phyloP scores from a whole-genome alignment of 2,113 vertebrate species.

The Ailurus styani region DNA sequence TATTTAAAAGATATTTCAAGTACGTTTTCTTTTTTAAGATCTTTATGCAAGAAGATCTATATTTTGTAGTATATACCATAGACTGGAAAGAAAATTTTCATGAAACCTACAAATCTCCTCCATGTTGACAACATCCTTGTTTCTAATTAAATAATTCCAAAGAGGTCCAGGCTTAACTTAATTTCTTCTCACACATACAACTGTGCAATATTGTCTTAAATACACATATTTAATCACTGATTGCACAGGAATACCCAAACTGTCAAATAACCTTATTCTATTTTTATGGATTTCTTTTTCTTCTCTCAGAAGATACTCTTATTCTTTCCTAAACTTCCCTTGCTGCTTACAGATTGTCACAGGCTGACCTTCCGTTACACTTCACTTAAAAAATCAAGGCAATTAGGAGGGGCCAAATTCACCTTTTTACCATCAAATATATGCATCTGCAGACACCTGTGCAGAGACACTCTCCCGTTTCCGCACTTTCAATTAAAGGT shows the following conservation, averaged over 20 bases:
- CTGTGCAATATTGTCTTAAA: background rate
- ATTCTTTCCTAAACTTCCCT: background rate
- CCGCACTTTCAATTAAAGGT: background rate
- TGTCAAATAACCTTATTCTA: background rate
- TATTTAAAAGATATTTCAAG: background rate
- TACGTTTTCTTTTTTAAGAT: background rate
- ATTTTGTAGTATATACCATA: background rate
- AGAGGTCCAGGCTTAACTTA: background rate
- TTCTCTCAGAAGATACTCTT: background rate
- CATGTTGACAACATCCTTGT: background rate
- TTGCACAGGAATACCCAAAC: background rate
- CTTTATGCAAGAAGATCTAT: background rate
- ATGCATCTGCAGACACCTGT: background rate
- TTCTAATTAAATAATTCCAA: background rate
- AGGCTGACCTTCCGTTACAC: background rate
- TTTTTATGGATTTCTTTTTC: background rate
- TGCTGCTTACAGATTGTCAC: background rate
- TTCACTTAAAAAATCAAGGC: background rate
- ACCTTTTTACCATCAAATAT: background rate
- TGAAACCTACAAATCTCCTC: background rate
- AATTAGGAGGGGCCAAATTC: background rate
- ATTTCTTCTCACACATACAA: background rate
- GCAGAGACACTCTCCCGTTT: rapidly evolving
- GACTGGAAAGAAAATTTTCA: background rate
- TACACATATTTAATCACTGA: background rate